Percentiles rank a stretch among this genome's conserved stretches.
These are phyloP conservation scores for Garra rufa DNA, from an alignment of 2,113 vertebrate genomes.

Conservation along the genomic window DNA sequence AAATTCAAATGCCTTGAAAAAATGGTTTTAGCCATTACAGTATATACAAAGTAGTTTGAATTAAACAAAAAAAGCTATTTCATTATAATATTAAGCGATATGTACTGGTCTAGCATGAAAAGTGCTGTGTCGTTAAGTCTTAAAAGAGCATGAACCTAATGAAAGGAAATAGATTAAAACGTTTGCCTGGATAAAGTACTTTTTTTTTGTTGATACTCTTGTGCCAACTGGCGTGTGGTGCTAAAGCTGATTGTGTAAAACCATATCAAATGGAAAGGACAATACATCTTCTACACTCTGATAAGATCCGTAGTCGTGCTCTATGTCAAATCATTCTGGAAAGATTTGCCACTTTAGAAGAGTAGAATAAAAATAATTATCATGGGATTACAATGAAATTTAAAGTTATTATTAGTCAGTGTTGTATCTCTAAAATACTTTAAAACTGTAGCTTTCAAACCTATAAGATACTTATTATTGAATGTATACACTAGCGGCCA, in stretches of 20 bases:
- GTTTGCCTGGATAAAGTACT: conserved; percentile 29
- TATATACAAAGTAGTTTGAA: not conserved
- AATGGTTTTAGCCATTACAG: not conserved
- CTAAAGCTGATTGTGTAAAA: not conserved
- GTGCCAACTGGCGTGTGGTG: not conserved
- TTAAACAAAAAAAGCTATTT: not conserved
- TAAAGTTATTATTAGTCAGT: too few species aligned
- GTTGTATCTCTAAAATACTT: not conserved
- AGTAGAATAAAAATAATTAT: not conserved
- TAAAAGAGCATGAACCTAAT: conserved; percentile 53
- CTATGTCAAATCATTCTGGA: not conserved
- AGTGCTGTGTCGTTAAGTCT: conserved; percentile 38
- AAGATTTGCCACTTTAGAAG: not conserved
- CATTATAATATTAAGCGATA: not conserved
- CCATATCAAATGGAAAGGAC: not conserved
- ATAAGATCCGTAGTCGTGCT: not conserved
- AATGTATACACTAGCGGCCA: too few species aligned
- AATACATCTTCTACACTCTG: not conserved
- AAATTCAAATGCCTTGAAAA: not conserved
- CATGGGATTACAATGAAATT: not conserved
- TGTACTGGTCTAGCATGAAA: not conserved
- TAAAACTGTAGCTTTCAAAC: not conserved
- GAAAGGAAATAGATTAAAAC: conserved; percentile 55
- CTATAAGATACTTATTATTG: not conserved
- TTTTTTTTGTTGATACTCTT: conserved; percentile 37